Base-by-base conservation (phyloP, 2,797 vertebrate genomes). In the Tokudaia muenninki region DNA sequence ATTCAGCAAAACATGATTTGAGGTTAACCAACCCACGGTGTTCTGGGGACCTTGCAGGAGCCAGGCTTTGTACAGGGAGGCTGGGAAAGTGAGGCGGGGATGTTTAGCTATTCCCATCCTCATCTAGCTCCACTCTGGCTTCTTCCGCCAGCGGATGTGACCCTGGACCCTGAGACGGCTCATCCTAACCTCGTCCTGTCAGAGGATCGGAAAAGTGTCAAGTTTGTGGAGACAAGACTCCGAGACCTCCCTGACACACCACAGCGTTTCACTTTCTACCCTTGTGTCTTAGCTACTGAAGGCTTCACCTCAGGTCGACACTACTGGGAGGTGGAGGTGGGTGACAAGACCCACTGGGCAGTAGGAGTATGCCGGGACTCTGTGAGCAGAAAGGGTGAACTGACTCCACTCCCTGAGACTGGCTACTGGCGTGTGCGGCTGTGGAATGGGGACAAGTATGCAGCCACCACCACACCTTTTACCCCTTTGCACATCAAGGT, bases 251-350 rank as follows among this genome's bases (percentile, higher is more conserved):
- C 98, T 0, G 98, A 98, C 24, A 98, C 97, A 2, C 98, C 98
- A 0, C 96, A 79, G 0, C 98, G 98, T 11, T 98, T 98, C 96
- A 98, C 98, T 93, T 93, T 97, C 78, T 98, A 98, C 19, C 98
- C 98, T 44, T 98, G 98, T 1, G 98, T 98, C 72, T 90, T 98
- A 81, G 98, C 97, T 1, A 96, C 98, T 0, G 97, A 98, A 90
- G 98, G 98, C 3, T 98, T 98, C 83, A 98, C 98, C 79, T 98
- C 98, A 2, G 98, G 98, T 1, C 98, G 98, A 2, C 98, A 98
- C 29, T 98, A 98, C 92, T 98, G 98, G 98, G 98, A 98, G 57
- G 98, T 98, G 61, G 98, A 98, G 44, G 98, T 98, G 59, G 98
- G 98, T 0, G 97, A 98, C 44, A 98, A 98, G 87, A 98, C 98